Percentiles rank a stretch among this genome's conserved stretches.
These are phyloP conservation scores for Rhombomys opimus DNA, from an alignment of 2,113 vertebrate genomes.

Conservation along the genomic window DNA sequence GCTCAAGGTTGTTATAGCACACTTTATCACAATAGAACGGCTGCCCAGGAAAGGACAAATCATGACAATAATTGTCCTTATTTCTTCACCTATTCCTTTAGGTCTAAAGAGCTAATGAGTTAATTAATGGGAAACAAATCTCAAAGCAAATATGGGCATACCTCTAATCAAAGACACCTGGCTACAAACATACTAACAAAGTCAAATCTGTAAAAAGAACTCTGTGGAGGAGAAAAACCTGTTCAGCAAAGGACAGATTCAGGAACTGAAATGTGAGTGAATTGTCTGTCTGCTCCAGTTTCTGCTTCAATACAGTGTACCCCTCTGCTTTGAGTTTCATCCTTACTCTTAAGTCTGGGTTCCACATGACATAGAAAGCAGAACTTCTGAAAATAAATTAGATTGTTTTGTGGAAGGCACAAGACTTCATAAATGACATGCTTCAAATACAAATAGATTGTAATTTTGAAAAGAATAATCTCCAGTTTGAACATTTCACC, in stretches of 20 bases:
- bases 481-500: not conserved
- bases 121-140: not conserved
- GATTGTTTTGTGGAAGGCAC: not conserved
- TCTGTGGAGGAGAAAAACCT: not conserved
- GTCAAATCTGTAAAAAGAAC: constrained; percentile 11
- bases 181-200: constrained; percentile 4
- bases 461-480: not conserved
- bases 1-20: not conserved
- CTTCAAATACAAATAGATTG: not conserved
- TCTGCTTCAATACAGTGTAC: not conserved
- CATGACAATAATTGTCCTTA: not conserved
- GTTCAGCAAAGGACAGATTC: constrained; percentile 18
- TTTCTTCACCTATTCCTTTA: constrained; percentile 42
- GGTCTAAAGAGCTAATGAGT: not conserved
- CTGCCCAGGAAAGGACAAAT: not conserved
- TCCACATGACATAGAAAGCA: not conserved
- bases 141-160: constrained; percentile 6
- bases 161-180: not conserved
- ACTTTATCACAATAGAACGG: constrained; percentile 21
- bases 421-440: not conserved
- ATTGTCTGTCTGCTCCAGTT: not conserved
- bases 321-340: not conserved
- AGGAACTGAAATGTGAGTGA: not conserved
- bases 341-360: not conserved
- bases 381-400: constrained; percentile 1